These are phyloP conservation scores for Nomada fabriciana DNA, from an alignment of 2,888 invertebrate genomes.

Conservation along the genomic window DNA sequence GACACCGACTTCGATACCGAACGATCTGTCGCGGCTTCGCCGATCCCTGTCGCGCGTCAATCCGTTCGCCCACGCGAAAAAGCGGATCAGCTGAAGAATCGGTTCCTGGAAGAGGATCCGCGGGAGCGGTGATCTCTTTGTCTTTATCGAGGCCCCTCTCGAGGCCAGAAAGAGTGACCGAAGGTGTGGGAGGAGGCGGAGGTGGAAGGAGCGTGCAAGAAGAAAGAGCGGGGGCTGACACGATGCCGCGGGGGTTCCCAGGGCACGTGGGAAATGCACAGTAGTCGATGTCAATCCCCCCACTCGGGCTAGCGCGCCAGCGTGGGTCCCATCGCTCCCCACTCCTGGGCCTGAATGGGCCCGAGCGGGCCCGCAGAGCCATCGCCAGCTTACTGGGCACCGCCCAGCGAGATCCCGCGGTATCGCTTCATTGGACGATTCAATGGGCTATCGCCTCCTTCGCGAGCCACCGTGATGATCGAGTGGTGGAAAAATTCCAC, in stretches of 20 bases:
- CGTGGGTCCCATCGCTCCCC: conserved; percentile 57
- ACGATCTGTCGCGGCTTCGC: conserved; percentile 18
- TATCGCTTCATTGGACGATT: conserved; percentile 78
- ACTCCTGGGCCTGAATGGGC: conserved; percentile 40
- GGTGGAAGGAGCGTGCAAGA: conserved; percentile 69
- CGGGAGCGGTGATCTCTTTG: conserved; percentile 65
- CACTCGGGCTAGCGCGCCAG: conserved; percentile 68
- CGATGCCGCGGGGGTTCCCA: conserved; percentile 85
- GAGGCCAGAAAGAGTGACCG: conserved; percentile 57
- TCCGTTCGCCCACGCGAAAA: conserved; percentile 50
- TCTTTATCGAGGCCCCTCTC: conserved; percentile 49
- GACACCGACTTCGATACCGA: neutral
- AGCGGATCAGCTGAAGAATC: conserved; percentile 47
- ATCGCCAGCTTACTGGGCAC: conserved; percentile 68
- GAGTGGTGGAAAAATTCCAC: conserved; percentile 72
- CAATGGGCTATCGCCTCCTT: conserved; percentile 74
- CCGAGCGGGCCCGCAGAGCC: conserved; percentile 62
- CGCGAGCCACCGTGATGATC: conserved; percentile 66
- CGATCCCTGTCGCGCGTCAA: conserved; percentile 30
- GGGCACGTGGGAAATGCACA: conserved; percentile 88
- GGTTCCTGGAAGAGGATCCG: conserved; percentile 61
- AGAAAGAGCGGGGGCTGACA: conserved; percentile 83
- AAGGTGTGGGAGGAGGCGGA: conserved; percentile 68
- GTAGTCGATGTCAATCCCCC: conserved; percentile 85
- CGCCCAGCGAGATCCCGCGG: conserved; percentile 78